A percentile compares a stretch with the other conserved stretches of the same genome.
Conservation (phyloP, 1,140 invertebrate genomes). For the Ylistrum balloti region DNA sequence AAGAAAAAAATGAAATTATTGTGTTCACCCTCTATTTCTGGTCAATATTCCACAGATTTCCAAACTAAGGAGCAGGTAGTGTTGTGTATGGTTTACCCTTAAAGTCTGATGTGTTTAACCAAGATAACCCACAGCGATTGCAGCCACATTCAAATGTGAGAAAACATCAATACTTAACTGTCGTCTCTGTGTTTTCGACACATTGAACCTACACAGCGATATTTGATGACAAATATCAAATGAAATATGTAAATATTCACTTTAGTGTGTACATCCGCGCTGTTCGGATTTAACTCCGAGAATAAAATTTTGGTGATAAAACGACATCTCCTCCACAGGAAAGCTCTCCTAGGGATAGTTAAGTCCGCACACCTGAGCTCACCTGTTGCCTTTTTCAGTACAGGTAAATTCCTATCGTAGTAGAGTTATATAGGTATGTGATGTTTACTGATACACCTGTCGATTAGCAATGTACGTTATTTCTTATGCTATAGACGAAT, state of each 20-base stretch:
- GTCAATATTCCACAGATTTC: neutral
- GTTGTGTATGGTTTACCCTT: neutral
- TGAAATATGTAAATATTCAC: slow-evolving; percentile 20
- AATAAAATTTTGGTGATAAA: neutral
- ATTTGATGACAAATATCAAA: neutral
- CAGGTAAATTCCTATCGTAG: slow-evolving; percentile 30
- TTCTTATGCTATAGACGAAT: slow-evolving; percentile 35
- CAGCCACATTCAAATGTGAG: neutral
- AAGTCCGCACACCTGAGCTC: neutral
- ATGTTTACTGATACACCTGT: slow-evolving; percentile 29
- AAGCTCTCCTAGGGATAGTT: neutral
- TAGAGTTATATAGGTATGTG: neutral
- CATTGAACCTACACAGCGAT: neutral
- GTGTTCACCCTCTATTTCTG: neutral
- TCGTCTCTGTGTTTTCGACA: neutral
- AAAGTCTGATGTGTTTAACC: neutral
- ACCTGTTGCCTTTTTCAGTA: neutral
- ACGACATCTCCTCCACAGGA: neutral
- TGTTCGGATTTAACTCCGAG: neutral
- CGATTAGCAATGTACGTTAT: neutral
- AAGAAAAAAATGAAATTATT: too few species aligned
- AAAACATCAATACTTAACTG: neutral
- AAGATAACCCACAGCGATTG: neutral
- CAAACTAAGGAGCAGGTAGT: neutral
- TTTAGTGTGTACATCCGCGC: neutral